Base-by-base conservation (phyloP, 2,113 vertebrate species). In the Neofelis nebulosa region DNA sequence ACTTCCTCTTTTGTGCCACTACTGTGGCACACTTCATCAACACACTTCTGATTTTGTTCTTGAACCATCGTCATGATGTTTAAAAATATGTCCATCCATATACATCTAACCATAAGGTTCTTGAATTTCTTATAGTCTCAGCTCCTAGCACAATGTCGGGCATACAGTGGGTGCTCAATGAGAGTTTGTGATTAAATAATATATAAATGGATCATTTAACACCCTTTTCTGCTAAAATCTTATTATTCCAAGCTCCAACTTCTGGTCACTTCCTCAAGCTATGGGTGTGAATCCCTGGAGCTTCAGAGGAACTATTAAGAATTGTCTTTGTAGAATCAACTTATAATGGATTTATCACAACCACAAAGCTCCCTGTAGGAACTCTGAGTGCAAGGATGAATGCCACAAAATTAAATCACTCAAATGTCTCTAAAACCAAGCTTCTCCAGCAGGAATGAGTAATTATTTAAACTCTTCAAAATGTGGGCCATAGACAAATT, bases 391-490 rank as follows among this genome's bases (percentile, higher is more conserved):
- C 31, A 81, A 84, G 36, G 31, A 97, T 96, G 61, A 92, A 86
- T 89, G 41, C 15, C 33, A 89, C 14, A 29, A 29, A 63, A 84
- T 97, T 93, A 89, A 97, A 71, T 48, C 82, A 81, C n/a, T 80
- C 81, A 52, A 55, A 81, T 74, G 48, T 41, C 57, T 96, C 94
- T 85, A 81, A 94, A 95, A 38, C 25, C n/a, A 18, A 88, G 74
- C 65, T 81, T 82, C 41, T 91, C 61, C 23, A 79, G 36, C 18
- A 89, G 57, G n/a, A 65, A 50, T 88, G 33, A 89, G n/a, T 82
- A 95, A 95, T 96, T 95, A 95, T 52, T 95, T 84, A 95, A 97
- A 90, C 19, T 86, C 48, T 94, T 87, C 55, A 94, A 95, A 97
- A 57, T 66, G 27, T 36, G 16, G 69, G 16, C 48, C 41, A 73